Evolutionary conservation across 1,140 invertebrate species (phyloP).

Genomic region (Lamellibrachia luymesi): DNA sequence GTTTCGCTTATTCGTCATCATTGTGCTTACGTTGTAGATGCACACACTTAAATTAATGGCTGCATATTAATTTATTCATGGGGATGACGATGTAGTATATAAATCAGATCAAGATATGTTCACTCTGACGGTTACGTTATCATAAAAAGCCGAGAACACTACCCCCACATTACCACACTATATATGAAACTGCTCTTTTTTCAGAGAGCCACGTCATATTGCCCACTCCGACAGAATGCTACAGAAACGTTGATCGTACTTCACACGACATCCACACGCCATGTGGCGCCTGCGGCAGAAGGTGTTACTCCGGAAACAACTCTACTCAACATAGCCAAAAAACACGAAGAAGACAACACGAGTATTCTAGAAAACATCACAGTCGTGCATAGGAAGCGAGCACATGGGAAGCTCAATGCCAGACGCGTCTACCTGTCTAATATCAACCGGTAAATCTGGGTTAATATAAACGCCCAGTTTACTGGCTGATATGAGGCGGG

Average conservation of each 20-base stretch:
- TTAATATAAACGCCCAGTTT: not conserved
- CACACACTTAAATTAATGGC: too few relatives aligned
- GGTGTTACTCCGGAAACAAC: not conserved
- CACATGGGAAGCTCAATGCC: not conserved
- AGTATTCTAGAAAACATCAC: not conserved
- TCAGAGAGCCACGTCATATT: not conserved
- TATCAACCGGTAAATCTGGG: conserved; percentile 4
- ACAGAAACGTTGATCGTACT: not conserved
- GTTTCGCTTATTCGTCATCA: too few relatives aligned
- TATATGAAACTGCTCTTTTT: not conserved
- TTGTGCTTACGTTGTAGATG: too few relatives aligned
- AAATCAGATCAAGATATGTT: not conserved
- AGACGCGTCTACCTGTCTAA: not conserved
- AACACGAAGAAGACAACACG: not conserved
- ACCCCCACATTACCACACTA: not conserved
- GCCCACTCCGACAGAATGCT: not conserved
- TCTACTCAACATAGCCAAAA: not conserved
- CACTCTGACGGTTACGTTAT: not conserved
- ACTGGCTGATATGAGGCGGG: not conserved
- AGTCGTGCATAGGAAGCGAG: not conserved
- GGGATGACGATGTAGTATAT: not conserved
- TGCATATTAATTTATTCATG: not conserved
- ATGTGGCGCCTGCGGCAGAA: not conserved
- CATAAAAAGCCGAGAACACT: not conserved
- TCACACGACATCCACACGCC: not conserved